Percentiles rank a stretch among this genome's conserved stretches.
phyloP scores from a whole-genome alignment of 1,140 invertebrate genomes.

The Eciton burchellii region DNA sequence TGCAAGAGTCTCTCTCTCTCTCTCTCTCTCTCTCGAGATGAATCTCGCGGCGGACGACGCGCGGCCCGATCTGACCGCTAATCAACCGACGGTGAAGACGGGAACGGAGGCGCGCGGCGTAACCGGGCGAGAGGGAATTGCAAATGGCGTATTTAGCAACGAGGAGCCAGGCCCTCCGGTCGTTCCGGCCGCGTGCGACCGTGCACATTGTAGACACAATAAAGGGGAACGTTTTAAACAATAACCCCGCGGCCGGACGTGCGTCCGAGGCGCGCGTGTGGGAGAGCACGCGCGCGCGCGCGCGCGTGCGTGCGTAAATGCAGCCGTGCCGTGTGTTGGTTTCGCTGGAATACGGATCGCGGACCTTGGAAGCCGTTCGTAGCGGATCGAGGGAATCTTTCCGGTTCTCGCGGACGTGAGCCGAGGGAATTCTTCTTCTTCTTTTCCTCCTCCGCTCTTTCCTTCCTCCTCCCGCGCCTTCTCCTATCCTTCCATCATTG shows the following conservation, averaged over 20 bases:
- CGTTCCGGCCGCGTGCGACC: constrained; percentile 73
- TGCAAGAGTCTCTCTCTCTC: too few species aligned
- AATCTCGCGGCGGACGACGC: constrained; percentile 38
- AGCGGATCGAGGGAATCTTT: constrained; percentile 86
- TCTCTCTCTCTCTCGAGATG: neutral
- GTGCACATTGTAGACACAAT: constrained; percentile 78
- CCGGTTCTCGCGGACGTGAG: constrained; percentile 83
- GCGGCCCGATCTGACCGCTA: constrained; percentile 17
- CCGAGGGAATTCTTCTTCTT: constrained; percentile 79
- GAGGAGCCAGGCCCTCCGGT: constrained; percentile 38
- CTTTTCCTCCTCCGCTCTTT: constrained; percentile 65
- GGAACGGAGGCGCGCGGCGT: constrained; percentile 32
- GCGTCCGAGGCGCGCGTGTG: constrained; percentile 71
- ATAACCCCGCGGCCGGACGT: constrained; percentile 81
- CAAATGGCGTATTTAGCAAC: constrained; percentile 65
- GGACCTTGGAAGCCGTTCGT: constrained; percentile 83
- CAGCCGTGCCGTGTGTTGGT: constrained; percentile 34
- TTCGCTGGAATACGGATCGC: constrained; percentile 75
- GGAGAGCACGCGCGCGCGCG: constrained; percentile 54
- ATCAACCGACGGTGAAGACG: constrained; percentile 66
- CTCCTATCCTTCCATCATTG: constrained; percentile 25
- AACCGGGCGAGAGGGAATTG: constrained; percentile 62
- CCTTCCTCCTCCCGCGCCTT: constrained; percentile 2
- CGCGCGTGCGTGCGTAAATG: constrained; percentile 42
- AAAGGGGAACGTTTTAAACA: constrained; percentile 80